Evolutionary conservation across 2,113 vertebrate genomes (phyloP), one percentile per base, ranked within the genome.

Genomic region (Nibea albiflora): DNA sequence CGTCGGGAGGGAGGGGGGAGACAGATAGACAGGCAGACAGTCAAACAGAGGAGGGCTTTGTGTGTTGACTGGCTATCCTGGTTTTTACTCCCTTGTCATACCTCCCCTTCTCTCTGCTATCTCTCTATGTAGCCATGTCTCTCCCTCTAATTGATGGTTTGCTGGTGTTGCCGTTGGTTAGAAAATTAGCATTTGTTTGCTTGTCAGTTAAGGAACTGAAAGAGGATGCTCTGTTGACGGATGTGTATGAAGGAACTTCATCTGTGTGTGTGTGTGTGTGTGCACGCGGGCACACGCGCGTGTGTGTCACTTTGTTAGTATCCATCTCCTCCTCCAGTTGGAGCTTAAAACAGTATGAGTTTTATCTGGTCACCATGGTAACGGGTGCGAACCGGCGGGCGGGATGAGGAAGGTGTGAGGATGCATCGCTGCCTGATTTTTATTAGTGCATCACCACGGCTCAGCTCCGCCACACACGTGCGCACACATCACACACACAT

Each of bases 341-440:
- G 90, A 94, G 92, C 93, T 93, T 92, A 94, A 95, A 95, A 94
- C 90, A 93, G 92, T 94, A 93, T 92, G 94, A 95, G 94, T 94
- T 94, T 95, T 93, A 94, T 94, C 93, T 92, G 86, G 92, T 95
- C 72, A 80, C 94, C 94, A 94, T 95, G 92, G 94, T 88, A 94
- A 95, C 93, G 89, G 86, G 90, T 94, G 91, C 88, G 81, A 95
- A 92, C 90, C 50, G 80, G 84, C 84, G 53, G 89, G 91, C 78
- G 82, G 88, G 91, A 94, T 92, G 91, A 94, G 89, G 89, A 95
- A 95, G 93, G 94, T 95, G 94, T 92, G 94, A 95, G 94, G 92
- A 94, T 90, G 93, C 92, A 94, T 94, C 83, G 80, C 91, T 93
- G 94, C 92, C 91, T 94, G 92, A 93, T 93, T 95, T 94, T 91